Base-by-base conservation (phyloP, 1,140 invertebrate genomes). In the Hyphantria cunea region DNA sequence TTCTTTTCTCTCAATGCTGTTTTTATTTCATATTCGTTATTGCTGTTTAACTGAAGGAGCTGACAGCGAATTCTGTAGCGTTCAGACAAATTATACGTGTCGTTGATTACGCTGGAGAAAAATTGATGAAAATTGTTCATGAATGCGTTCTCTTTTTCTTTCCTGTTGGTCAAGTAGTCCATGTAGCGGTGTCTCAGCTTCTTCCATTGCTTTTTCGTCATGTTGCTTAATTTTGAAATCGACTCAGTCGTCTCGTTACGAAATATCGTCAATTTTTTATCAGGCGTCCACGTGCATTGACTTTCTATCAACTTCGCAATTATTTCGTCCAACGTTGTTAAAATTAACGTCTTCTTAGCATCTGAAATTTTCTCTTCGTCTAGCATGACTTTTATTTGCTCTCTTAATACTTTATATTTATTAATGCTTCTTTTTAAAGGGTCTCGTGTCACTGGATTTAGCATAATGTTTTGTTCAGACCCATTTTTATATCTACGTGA, bases 301-400 rank as follows among this genome's bases (percentile, higher is more conserved):
- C 65, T 76, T 37, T 60, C 61, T 25, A 81, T 33, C 47, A 84
- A 49, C 34, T 69, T 65, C 0, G 66, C 69, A 47, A 86, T 72
- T 34, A 86, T 68, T 52, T 74, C 65, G 32, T 89, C 78, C 14
- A 89, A 64, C 2, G 80, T 81, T 47, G 66, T 74, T 12, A 66
- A 65, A 10, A 89, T 67, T 2, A 81, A 54, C 14, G 51, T 59
- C 25, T 75, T 75, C 5, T 80, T 83, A 66, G 76, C 72, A 6
- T 65, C 48, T 0, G 80, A 76, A n/a, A 82, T 65, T 0, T 51
- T 25, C 66, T 85, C 84, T 41, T 78, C 74, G 12, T 63, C 56
- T 34, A 89, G 41, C 1, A 65, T 68, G n/a, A 48, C 56, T 12
- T 70, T 66, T 12, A 88, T 86, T 49, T 78, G 74, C 1, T 72